A percentile compares a stretch with the other conserved stretches of the same genome.
These are phyloP conservation scores for Megaceryle torquata DNA, from an alignment of 2,113 vertebrate species.

Conservation along the genomic window DNA sequence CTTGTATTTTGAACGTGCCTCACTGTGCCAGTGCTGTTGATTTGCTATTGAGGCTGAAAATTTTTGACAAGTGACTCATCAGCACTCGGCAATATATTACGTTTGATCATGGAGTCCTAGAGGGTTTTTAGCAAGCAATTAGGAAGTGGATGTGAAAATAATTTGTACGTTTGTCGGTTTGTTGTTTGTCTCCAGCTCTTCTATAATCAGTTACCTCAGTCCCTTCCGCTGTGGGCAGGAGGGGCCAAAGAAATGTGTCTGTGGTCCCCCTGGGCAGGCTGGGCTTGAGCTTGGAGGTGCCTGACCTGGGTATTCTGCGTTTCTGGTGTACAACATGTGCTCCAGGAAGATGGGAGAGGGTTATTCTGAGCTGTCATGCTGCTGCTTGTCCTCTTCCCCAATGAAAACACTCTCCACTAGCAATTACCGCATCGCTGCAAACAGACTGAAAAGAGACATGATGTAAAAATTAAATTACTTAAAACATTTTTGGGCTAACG, in stretches of 20 bases:
- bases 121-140: conserved; percentile 67
- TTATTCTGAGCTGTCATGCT: conserved; percentile 59
- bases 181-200: conserved; percentile 56
- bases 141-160: conserved; percentile 70
- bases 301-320: conserved; percentile 1
- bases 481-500: conserved; percentile 78
- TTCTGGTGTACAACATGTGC: conserved; percentile 18
- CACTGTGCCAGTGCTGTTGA: background rate
- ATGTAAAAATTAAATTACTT: conserved; percentile 81
- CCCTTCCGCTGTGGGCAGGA: conserved; percentile 39
- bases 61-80: conserved; percentile 50
- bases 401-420: conserved; percentile 41
- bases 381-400: conserved; percentile 62
- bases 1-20: background rate
- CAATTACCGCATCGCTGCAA: conserved; percentile 74
- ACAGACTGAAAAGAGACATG: conserved; percentile 77
- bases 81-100: background rate
- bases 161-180: conserved; percentile 68
- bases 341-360: conserved; percentile 38
- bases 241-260: background rate
- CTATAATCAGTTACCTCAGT: conserved; percentile 21
- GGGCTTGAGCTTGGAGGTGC: background rate
- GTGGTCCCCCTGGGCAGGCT: background rate
- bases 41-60: conserved; percentile 20
- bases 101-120: conserved; percentile 61